phyloP scores from a whole-genome alignment of 2,113 vertebrate species.

The Leucopsar rothschildi region DNA sequence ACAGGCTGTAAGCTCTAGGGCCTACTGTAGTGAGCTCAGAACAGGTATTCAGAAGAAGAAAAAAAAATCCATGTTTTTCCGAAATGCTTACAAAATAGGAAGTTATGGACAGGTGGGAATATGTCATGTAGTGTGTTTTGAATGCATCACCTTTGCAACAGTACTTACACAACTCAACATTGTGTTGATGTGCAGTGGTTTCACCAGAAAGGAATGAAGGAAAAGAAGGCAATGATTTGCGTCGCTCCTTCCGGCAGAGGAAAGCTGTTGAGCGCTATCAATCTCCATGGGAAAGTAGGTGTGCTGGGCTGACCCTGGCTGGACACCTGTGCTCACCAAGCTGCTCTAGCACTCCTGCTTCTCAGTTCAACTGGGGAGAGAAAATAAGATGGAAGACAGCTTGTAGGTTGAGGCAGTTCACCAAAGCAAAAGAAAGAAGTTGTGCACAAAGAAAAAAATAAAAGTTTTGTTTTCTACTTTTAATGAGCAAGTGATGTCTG shows the following conservation, averaged over 20 bases:
- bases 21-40: neutral
- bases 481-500: neutral
- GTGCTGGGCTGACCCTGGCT: neutral
- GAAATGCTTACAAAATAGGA: neutral
- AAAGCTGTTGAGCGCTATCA: conserved; percentile 87
- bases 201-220: conserved; percentile 79
- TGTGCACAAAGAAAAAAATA: neutral
- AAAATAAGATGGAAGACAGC: neutral
- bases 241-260: conserved; percentile 86
- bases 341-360: neutral
- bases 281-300: conserved; percentile 72
- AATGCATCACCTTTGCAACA: neutral
- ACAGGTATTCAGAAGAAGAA: neutral
- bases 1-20: neutral
- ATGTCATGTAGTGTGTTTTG: neutral
- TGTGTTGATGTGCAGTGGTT: neutral
- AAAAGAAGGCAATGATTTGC: conserved; percentile 82
- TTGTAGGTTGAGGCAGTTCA: neutral
- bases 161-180: neutral
- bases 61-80: neutral
- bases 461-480: neutral
- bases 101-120: neutral
- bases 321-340: neutral
- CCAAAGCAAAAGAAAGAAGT: neutral
- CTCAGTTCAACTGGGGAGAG: neutral